phyloP scores from a whole-genome alignment of 2,888 invertebrate genomes.

The Tenthredo distinguenda region DNA sequence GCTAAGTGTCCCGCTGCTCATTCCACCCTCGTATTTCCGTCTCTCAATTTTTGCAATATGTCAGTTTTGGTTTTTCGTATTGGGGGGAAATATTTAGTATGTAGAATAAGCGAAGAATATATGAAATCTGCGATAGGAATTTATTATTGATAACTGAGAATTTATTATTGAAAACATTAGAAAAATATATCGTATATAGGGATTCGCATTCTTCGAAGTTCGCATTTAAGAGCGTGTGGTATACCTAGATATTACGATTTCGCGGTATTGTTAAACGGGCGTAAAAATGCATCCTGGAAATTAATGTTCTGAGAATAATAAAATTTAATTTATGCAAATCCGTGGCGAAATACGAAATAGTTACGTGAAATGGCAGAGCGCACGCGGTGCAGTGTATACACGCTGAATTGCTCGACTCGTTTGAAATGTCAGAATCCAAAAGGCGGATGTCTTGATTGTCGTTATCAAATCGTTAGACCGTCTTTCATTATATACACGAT shows the following conservation, averaged over 20 bases:
- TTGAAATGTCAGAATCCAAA: not conserved
- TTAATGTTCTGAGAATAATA: constrained; percentile 77
- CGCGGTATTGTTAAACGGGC: constrained; percentile 28
- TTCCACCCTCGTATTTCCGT: not conserved
- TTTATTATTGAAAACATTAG: too few relatives aligned
- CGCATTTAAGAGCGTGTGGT: constrained; percentile 3
- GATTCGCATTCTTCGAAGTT: not conserved
- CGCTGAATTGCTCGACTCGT: not conserved
- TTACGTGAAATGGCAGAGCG: not conserved
- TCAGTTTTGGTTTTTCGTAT: not conserved
- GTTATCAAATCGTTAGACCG: not conserved
- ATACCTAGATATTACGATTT: constrained; percentile 24
- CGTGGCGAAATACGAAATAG: constrained; percentile 54
- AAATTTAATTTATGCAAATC: constrained; percentile 78
- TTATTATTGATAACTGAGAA: not conserved
- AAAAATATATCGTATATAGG: not conserved
- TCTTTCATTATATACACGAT: not conserved
- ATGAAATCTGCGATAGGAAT: not conserved
- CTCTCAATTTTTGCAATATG: not conserved
- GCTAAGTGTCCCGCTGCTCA: constrained; percentile 36
- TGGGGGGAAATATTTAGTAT: not conserved
- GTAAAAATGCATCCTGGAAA: constrained; percentile 67
- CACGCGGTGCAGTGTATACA: not conserved
- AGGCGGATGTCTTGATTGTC: not conserved
- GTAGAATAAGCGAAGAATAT: not conserved